Evolutionary conservation across 1,140 invertebrate genomes (phyloP), one percentile per base, ranked within the genome.

Genomic region (Cydia amplana): DNA sequence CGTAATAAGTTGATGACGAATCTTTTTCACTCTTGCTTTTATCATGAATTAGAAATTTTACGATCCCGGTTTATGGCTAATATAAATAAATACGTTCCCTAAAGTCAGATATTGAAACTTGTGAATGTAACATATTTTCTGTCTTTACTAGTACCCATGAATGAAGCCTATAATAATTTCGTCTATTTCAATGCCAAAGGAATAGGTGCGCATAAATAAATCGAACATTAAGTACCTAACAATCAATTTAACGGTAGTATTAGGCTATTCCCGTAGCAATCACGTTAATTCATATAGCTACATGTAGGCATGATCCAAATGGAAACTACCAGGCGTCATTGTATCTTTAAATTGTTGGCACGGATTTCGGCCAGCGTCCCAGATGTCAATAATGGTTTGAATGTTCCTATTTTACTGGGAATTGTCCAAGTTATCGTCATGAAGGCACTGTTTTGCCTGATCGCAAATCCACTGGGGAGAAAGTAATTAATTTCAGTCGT

Each of bases 361-460:
- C 89, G 79, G 81, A 84, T 84, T 83, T 78, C 89, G 88, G 88
- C 87, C 84, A 87, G 83, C 81, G 91, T 85, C 84, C 91, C 85
- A 91, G 80, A 84, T 92, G 87, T 90, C 83, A 84, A 89, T 88
- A 86, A 83, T 82, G 81, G 85, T 78, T 84, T 78, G 85, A 81
- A 83, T 88, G 87, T 79, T 85, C 85, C 83, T 85, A 90, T 91
- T 91, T 89, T 84, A 80, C 86, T 91, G 88, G 89, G 90, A 85
- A 87, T 89, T 85, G 88, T 91, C 89, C 89, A 92, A 92, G 80
- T 85, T 81, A 82, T 65, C 87, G 88, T 91, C 87, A 89, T 77
- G 64, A 81, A 84, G 83, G 83, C 84, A 79, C 79, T 65, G 73
- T 74, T 74, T 81, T 75, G 78, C 67, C 49, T 43, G 75, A 80